phyloP scores from a whole-genome alignment of 1,140 invertebrate genomes.

The Melanaphis sacchari region DNA sequence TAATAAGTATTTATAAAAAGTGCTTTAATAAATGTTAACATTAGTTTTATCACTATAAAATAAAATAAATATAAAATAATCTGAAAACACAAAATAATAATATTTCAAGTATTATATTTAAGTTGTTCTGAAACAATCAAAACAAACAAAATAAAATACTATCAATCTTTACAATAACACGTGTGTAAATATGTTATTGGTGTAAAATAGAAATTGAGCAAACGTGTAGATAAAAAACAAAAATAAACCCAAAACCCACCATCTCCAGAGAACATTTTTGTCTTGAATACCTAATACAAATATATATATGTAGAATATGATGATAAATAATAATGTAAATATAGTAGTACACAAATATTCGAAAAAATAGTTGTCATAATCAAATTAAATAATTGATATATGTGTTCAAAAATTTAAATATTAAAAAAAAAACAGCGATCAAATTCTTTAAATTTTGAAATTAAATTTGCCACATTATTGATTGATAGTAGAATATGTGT shows the following conservation, averaged over 20 bases:
- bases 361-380: not conserved
- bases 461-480: not conserved
- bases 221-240: constrained; percentile 43
- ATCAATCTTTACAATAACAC: not conserved
- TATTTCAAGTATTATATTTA: not conserved
- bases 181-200: not conserved
- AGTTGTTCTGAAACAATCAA: not conserved
- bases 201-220: constrained; percentile 52
- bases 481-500: not conserved
- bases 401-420: not conserved
- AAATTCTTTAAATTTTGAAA: not conserved
- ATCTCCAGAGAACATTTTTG: constrained; percentile 44
- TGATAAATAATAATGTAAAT: constrained; percentile 33
- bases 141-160: not conserved
- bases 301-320: not conserved
- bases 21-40: constrained; percentile 9
- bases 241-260: constrained; percentile 52
- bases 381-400: not conserved
- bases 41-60: not conserved
- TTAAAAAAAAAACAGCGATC: not conserved
- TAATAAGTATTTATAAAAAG: not conserved
- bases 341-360: not conserved
- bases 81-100: not conserved
- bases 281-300: not conserved
- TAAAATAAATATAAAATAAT: not conserved